Percentiles rank a stretch among this genome's conserved stretches.
These are phyloP conservation scores for Ectemnius continuus DNA, from an alignment of 2,888 invertebrate species.

Conservation along the genomic window DNA sequence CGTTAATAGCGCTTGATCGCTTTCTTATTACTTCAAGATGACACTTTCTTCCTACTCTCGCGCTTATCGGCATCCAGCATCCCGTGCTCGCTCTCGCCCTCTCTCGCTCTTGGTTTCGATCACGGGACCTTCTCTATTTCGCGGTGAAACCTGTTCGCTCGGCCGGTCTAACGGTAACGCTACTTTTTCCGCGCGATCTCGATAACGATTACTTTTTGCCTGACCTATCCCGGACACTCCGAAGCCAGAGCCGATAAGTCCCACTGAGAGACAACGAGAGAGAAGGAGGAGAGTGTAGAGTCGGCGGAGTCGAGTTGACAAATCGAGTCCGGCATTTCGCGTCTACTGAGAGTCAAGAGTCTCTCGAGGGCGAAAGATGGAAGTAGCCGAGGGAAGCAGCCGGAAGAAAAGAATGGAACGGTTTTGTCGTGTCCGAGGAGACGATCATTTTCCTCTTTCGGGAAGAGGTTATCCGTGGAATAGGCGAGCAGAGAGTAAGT, in stretches of 20 bases:
- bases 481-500: constrained; percentile 22
- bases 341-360: constrained; percentile 27
- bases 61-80: constrained; percentile 40
- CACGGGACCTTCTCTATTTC: constrained; percentile 22
- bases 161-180: constrained; percentile 36
- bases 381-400: too few relatives aligned
- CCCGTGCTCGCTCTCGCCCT: constrained; percentile 5
- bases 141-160: constrained; percentile 38
- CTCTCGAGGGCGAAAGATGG: constrained; percentile 15
- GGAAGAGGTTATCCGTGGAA: constrained; percentile 32
- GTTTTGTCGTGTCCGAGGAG: constrained; percentile 47
- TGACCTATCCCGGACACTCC: constrained; percentile 3
- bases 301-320: constrained; percentile 46
- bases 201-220: constrained; percentile 28
- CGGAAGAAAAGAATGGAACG: constrained; percentile 36
- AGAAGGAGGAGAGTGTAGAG: not conserved
- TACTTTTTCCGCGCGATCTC: constrained; percentile 19
- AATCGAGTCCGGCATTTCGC: constrained; percentile 52
- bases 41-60: constrained; percentile 32
- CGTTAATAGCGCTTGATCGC: constrained; percentile 17
- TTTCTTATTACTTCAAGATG: constrained; percentile 17
- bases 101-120: not conserved
- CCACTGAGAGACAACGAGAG: constrained; percentile 18
- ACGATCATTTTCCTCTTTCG: constrained; percentile 40
- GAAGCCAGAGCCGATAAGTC: constrained; percentile 34